Evolutionary conservation across 2,888 invertebrate genomes (phyloP), one percentile per base, ranked within the genome.

Genomic region (Tupiocoris notatus): DNA sequence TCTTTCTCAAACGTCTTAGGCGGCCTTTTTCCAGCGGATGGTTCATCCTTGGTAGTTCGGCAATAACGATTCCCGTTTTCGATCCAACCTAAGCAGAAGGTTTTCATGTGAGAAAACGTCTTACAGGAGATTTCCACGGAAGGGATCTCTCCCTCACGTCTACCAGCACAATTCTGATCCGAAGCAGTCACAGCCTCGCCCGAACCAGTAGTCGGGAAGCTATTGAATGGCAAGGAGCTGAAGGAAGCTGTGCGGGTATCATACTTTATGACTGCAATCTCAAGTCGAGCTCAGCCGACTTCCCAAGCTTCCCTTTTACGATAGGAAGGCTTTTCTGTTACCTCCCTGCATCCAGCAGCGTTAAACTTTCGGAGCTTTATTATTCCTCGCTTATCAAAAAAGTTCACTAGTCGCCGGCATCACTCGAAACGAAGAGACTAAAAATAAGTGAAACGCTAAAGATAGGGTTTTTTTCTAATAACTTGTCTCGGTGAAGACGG

Each of bases 231-330:
- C 39, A 39, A 39, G 39, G 39, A 39, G 39, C 39, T 39, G 39
- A 39, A 39, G 39, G 39, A 39, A 39, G 39, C 39, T 39, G 39
- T 39, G 39, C 57, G 16, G 57, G 18, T 9, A 67, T 67, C 54
- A 22, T 67, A 54, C 67, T 67, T 67, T 67, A 67, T 67, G 67
- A 67, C 67, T 67, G 22, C 67, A 54, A 25, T 66, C 25, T 66
- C 66, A 39, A 39, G 39, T 39, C 12, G 39, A 39, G 39, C 39
- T 39, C 39, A 12, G 39, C 3, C 6, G 12, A 39, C 39, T 39
- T 12, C 39, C 39, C 3, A 39, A 12, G 39, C 39, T 39, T 12
- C 39, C 12, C 39, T 12, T 39, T 39, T 7, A 39, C 3, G 39
- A 39, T 39, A 39, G 6, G 39, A 39, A 3, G 39, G 3, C 12